These are phyloP conservation scores for Melanostigma gelatinosum DNA, from an alignment of 2,113 vertebrate species.

Conservation along the genomic window DNA sequence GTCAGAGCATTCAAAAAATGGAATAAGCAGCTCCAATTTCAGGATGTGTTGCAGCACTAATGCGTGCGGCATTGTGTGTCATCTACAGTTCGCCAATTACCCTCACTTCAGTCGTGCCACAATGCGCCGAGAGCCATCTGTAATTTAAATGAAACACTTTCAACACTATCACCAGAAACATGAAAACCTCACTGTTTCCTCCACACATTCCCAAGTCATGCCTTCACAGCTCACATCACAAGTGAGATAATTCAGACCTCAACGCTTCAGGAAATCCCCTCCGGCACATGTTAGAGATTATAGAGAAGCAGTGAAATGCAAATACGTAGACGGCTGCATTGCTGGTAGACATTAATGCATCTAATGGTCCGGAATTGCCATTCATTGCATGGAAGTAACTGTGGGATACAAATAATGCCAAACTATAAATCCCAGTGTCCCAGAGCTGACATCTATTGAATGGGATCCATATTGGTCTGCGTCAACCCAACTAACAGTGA, in stretches of 20 bases:
- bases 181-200: conserved; percentile 66
- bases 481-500: conserved; percentile 59
- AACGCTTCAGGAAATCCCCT: conserved; percentile 58
- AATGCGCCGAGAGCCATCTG: conserved; percentile 63
- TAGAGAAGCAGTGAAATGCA: conserved; percentile 51
- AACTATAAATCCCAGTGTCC: conserved; percentile 61
- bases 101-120: conserved; percentile 64
- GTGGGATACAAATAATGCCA: conserved; percentile 33
- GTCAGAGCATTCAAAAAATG: conserved; percentile 48
- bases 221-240: conserved; percentile 60
- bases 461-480: conserved; percentile 47
- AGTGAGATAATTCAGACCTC: conserved; percentile 59
- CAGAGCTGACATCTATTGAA: conserved; percentile 59
- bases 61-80: conserved; percentile 63
- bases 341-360: conserved; percentile 49
- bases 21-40: conserved; percentile 66
- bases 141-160: conserved; percentile 73
- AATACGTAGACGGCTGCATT: conserved; percentile 42
- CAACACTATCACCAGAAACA: conserved; percentile 55
- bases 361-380: conserved; percentile 61
- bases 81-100: conserved; percentile 72
- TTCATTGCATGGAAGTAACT: conserved; percentile 54
- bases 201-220: conserved; percentile 52
- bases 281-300: conserved; percentile 42
- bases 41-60: conserved; percentile 67